phyloP scores from a whole-genome alignment of 2,888 invertebrate species.

The Xestia rhomboidea region DNA sequence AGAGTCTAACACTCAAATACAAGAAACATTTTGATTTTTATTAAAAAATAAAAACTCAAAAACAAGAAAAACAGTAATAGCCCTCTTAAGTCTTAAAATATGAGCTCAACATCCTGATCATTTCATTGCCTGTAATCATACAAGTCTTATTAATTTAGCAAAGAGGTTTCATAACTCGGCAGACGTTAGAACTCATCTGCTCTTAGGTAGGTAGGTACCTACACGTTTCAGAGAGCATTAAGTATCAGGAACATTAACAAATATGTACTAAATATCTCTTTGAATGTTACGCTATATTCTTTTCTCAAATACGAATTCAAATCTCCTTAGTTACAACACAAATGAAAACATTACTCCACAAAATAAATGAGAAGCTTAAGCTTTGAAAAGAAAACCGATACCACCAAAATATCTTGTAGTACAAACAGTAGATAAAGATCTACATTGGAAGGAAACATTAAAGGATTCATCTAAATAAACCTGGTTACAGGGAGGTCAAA shows the following conservation, averaged over 20 bases:
- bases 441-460: slow-evolving; percentile 56
- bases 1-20: too few relatives aligned
- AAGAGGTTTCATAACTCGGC: not conserved
- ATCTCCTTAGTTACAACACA: slow-evolving; percentile 19
- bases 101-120: not conserved
- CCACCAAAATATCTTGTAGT: slow-evolving; percentile 25
- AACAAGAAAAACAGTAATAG: too few relatives aligned
- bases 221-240: not conserved
- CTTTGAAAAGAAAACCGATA: slow-evolving; percentile 32
- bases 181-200: not conserved
- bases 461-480: slow-evolving; percentile 59
- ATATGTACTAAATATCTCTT: not conserved
- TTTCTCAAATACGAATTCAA: slow-evolving; percentile 13
- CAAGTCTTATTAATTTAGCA: not conserved
- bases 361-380: slow-evolving; percentile 49
- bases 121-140: not conserved
- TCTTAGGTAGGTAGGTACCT: not conserved
- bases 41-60: too few relatives aligned
- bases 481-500: slow-evolving; percentile 60
- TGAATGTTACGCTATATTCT: slow-evolving; percentile 4
- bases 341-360: slow-evolving; percentile 36
- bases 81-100: not conserved
- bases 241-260: not conserved
- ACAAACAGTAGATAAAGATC: slow-evolving; percentile 53
- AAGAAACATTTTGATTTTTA: too few relatives aligned